A percentile compares a stretch with the other conserved stretches of the same genome.
Conservation (phyloP, 2,797 vertebrate species). For the Cryptoprocta ferox region DNA sequence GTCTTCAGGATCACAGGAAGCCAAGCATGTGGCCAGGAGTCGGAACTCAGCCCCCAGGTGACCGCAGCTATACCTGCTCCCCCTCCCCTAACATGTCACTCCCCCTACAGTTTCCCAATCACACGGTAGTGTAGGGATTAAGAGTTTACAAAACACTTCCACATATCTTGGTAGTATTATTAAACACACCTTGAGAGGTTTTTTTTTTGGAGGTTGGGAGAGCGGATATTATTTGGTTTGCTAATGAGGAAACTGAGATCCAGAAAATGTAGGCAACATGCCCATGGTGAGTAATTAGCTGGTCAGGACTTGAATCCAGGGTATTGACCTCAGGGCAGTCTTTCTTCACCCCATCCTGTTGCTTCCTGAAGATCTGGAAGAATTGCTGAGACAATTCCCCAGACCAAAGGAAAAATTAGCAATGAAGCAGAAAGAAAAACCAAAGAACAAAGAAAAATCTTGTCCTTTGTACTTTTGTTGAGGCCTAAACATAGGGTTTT, state of each 20-base stretch:
- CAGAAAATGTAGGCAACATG: neutral
- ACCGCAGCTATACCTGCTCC: too few relatives aligned
- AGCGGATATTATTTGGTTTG: neutral
- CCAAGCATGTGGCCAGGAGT: neutral
- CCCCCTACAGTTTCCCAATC: neutral
- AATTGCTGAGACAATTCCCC: neutral
- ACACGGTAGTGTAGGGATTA: neutral
- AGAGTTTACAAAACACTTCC: neutral
- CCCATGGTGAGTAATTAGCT: neutral
- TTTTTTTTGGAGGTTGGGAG: neutral
- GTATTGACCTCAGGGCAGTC: neutral
- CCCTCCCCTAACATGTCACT: neutral
- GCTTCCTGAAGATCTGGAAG: neutral
- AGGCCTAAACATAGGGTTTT: neutral
- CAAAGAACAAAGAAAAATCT: neutral
- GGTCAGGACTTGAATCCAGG: neutral
- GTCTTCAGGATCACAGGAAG: neutral
- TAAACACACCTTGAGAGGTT: neutral
- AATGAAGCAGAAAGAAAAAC: neutral
- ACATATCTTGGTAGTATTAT: neutral
- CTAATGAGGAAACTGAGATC: neutral
- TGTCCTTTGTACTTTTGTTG: slow-evolving; percentile 17
- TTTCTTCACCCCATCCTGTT: neutral
- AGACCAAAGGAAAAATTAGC: neutral
- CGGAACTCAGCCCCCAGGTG: neutral